These are phyloP conservation scores for Rhinophrynus dorsalis DNA, from an alignment of 2,797 vertebrate species.

Conservation along the genomic window DNA sequence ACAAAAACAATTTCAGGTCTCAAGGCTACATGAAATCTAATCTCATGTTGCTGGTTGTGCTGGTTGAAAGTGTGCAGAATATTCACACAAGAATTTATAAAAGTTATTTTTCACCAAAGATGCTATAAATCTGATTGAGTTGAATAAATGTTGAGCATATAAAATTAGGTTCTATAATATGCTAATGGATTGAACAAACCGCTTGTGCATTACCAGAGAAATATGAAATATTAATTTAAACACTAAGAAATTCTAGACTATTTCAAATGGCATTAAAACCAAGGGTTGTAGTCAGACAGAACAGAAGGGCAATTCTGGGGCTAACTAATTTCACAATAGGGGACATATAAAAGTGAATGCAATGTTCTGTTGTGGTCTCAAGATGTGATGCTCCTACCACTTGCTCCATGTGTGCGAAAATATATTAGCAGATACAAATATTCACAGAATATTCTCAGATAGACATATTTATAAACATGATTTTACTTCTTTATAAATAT, in stretches of 20 bases:
- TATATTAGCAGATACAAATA: too few relatives aligned
- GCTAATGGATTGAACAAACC: slow-evolving; percentile 34
- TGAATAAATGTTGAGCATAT: slow-evolving; percentile 7
- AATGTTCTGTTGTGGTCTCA: too few relatives aligned
- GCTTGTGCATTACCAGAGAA: slow-evolving; percentile 15
- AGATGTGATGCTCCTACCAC: too few relatives aligned
- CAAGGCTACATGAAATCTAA: slow-evolving; percentile 33
- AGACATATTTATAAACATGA: too few relatives aligned
- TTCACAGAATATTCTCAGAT: too few relatives aligned
- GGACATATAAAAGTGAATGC: too few relatives aligned
- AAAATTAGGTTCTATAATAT: slow-evolving; percentile 38
- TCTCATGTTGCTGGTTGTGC: slow-evolving; percentile 39
- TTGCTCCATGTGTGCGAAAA: too few relatives aligned
- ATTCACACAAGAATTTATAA: slow-evolving; percentile 33
- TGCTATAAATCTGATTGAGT: slow-evolving; percentile 23
- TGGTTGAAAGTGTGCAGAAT: slow-evolving; percentile 29
- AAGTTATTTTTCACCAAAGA: slow-evolving; percentile 30
- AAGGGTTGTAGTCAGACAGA: too few relatives aligned
- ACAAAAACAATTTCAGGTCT: slow-evolving; percentile 34
- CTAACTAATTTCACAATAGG: too few relatives aligned
- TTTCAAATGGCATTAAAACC: background rate
- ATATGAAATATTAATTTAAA: slow-evolving; percentile 32
- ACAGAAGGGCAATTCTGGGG: too few relatives aligned
- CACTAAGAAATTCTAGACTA: background rate
- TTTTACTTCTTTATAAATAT: too few relatives aligned